phyloP scores from a whole-genome alignment of 2,797 vertebrate species.

The Helicolenus hilgendorfi region DNA sequence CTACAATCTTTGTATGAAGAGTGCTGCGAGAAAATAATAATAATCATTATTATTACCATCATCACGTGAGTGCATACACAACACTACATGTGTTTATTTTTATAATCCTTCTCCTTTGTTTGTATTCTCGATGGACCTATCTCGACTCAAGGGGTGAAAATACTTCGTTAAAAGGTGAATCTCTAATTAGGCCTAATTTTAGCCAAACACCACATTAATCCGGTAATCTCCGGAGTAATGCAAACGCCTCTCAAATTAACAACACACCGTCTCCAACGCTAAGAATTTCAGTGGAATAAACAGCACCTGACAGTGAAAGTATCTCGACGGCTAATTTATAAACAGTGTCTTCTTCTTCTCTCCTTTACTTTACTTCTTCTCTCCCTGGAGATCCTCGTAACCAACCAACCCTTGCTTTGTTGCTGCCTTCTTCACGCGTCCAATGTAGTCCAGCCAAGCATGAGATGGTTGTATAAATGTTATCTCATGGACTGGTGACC shows the following conservation, averaged over 20 bases:
- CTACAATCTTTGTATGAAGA: neutral
- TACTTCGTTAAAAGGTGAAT: constrained; percentile 10
- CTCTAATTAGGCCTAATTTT: constrained; percentile 16
- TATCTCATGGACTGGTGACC: constrained; percentile 68
- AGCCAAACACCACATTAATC: constrained; percentile 1
- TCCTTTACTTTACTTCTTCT: neutral
- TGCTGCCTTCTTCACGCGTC: constrained; percentile 1
- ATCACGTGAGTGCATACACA: neutral
- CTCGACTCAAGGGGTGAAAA: neutral
- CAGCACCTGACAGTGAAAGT: neutral
- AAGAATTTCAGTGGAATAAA: constrained; percentile 10
- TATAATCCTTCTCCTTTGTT: neutral
- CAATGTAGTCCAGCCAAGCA: constrained; percentile 53
- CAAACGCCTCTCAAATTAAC: constrained; percentile 30
- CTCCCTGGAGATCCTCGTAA: constrained; percentile 5
- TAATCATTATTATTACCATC: neutral
- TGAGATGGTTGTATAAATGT: constrained; percentile 77
- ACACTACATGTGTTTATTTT: neutral
- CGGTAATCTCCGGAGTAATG: constrained; percentile 17
- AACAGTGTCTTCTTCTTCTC: neutral
- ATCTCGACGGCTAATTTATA: constrained; percentile 11
- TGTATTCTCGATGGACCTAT: neutral
- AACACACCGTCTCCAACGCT: neutral
- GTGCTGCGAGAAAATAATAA: neutral
- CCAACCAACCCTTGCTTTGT: neutral